phyloP scores from a whole-genome alignment of 2,113 vertebrate species.

The Aphyosemion australe region DNA sequence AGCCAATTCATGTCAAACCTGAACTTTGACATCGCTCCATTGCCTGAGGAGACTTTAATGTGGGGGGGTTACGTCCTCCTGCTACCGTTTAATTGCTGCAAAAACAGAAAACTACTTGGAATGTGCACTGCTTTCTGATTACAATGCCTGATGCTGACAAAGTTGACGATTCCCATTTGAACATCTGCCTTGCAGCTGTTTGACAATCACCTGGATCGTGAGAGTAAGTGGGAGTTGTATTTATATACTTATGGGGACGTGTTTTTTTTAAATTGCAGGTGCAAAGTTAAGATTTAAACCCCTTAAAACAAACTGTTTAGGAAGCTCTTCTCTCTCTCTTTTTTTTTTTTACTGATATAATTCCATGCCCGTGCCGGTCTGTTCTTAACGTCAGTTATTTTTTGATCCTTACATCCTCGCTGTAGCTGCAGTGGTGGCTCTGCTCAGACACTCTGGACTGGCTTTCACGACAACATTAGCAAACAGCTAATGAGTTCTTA shows the following conservation, averaged over 20 bases:
- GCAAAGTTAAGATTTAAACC: neutral
- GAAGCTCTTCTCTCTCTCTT: too few species aligned
- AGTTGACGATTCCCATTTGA: conserved; percentile 30
- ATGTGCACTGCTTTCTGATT: conserved; percentile 65
- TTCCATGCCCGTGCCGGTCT: neutral
- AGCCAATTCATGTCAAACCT: conserved; percentile 85
- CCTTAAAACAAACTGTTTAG: neutral
- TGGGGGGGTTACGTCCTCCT: conserved; percentile 24
- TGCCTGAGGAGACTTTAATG: conserved; percentile 58
- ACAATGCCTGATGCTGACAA: conserved; percentile 49
- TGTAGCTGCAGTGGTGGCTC: neutral
- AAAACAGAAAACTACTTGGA: conserved; percentile 39
- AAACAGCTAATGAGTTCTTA: neutral
- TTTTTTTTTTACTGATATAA: neutral
- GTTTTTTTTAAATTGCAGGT: neutral
- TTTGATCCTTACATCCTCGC: neutral
- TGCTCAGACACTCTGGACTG: neutral
- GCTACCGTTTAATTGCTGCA: conserved; percentile 36
- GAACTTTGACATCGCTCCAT: conserved; percentile 84
- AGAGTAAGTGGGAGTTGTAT: conserved; percentile 33
- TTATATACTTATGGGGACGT: conserved; percentile 59
- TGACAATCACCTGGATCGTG: conserved; percentile 17
- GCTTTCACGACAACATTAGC: neutral
- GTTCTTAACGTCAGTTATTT: neutral
- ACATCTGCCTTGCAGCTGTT: conserved; percentile 44